Conservation (phyloP, 1,140 invertebrate genomes). For the Solenopsis fugax region DNA sequence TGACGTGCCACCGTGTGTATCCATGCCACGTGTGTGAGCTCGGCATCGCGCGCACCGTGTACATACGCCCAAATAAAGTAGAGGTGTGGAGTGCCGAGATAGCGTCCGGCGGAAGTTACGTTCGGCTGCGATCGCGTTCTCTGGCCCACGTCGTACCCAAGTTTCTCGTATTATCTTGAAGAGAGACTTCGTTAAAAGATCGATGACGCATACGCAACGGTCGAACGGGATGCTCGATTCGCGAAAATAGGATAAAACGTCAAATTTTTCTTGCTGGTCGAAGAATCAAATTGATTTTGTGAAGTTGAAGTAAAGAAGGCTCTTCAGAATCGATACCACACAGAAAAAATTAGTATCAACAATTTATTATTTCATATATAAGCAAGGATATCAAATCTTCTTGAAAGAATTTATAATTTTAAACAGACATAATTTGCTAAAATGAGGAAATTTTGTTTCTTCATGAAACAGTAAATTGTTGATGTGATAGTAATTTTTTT, state of each 20-base stretch:
- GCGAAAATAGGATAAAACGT: not conserved
- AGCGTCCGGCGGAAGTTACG: conserved; percentile 67
- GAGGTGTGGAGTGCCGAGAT: conserved; percentile 80
- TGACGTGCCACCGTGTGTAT: conserved; percentile 30
- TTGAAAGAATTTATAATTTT: too few species aligned
- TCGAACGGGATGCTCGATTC: not conserved
- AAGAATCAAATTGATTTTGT: not conserved
- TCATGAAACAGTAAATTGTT: too few species aligned
- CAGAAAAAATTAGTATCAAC: too few species aligned
- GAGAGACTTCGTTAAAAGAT: conserved; percentile 4
- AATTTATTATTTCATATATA: too few species aligned
- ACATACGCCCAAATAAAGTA: conserved; percentile 78
- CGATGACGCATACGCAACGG: not conserved
- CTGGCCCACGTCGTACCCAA: conserved; percentile 3
- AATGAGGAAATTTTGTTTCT: too few species aligned
- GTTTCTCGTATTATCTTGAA: conserved; percentile 46
- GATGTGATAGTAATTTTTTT: too few species aligned
- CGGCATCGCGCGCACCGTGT: conserved; percentile 22
- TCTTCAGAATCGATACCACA: too few species aligned
- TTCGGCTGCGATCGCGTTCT: conserved; percentile 39
- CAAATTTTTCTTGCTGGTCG: too few species aligned
- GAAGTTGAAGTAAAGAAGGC: not conserved
- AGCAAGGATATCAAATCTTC: too few species aligned
- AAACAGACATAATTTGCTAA: too few species aligned
- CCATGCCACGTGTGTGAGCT: conserved; percentile 9